Base-by-base conservation (phyloP, 2,113 vertebrate species). In the Neolamprologus ventralis region DNA sequence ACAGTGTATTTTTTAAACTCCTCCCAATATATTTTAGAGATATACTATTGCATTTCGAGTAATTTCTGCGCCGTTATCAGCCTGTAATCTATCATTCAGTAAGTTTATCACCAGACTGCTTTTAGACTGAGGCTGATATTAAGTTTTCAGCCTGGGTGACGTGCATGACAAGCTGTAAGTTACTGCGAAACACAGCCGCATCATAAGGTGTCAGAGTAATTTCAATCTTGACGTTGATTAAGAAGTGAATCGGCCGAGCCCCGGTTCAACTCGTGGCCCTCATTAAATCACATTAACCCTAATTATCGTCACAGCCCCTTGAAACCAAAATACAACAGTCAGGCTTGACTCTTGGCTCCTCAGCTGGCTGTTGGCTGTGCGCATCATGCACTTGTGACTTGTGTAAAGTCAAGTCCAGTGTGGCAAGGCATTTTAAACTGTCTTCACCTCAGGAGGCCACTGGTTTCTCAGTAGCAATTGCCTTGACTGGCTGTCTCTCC, bases 251-350 rank as follows among this genome's bases (percentile, higher is more conserved):
- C 37, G 8, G 85, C 51, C 85, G 19, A 4, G 63, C 21, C 86
- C 51, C 17, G 4, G 85, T 89, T 89, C 47, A 14, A 33, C 88
- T 68, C 81, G 42, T 86, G 91, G 17, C 87, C 92, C 88, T 93
- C 92, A 87, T 94, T 94, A 93, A 92, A 87, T 93, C 91, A 89
- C 93, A 91, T 95, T 95, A 96, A 95, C 94, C 94, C 90, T 89
- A 90, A 95, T 95, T 94, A 94, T 90, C 16, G 55, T 90, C 90
- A 83, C 87, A 79, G 91, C 87, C 89, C 89, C 89, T 80, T 89
- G 88, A 83, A 93, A 84, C 80, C 83, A 58, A 86, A 85, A 92
- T 80, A 81, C 78, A 83, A 26, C 81, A 86, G 82, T 87, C 80
- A 21, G 63, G 40, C 80, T 85, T 55, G 83, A 90, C 90, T 90